Evolutionary conservation across 2,888 invertebrate species (phyloP).

Genomic region (Metacarcinus magister): DNA sequence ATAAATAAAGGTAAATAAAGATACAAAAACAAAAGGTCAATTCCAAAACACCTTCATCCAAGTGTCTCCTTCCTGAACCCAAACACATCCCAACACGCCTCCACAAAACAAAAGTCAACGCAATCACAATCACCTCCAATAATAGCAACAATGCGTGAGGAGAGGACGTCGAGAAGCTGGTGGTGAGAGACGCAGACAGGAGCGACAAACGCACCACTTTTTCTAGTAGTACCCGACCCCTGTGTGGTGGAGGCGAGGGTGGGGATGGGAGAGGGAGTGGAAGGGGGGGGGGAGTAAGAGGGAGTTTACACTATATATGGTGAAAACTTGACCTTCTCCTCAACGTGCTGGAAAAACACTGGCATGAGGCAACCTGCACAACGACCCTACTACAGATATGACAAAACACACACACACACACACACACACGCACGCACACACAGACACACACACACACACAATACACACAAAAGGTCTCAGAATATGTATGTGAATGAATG

Average conservation of each 20-base stretch:
- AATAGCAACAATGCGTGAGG: not conserved
- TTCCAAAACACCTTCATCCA: not conserved
- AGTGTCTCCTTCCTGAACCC: not conserved
- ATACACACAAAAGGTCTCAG: not conserved
- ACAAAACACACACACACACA: not conserved
- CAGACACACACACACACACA: not conserved
- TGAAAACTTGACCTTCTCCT: slow-evolving; percentile 42
- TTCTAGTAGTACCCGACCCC: not conserved
- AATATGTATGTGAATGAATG: not conserved
- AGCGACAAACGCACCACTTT: slow-evolving; percentile 32
- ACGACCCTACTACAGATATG: not conserved
- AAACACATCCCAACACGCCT: not conserved
- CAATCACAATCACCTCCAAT: not conserved
- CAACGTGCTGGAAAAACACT: not conserved
- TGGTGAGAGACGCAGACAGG: not conserved
- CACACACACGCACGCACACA: slow-evolving; percentile 4
- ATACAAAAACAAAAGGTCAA: not conserved
- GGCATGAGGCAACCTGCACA: slow-evolving; percentile 13
- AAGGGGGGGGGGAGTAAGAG: not conserved
- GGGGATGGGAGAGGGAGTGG: not conserved
- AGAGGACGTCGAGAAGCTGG: not conserved
- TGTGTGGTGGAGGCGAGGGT: not conserved
- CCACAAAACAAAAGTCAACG: not conserved
- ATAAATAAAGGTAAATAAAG: not conserved
- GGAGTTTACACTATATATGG: slow-evolving; percentile 6